phyloP scores from a whole-genome alignment of 1,140 invertebrate genomes.

The Rhysida immarginata region DNA sequence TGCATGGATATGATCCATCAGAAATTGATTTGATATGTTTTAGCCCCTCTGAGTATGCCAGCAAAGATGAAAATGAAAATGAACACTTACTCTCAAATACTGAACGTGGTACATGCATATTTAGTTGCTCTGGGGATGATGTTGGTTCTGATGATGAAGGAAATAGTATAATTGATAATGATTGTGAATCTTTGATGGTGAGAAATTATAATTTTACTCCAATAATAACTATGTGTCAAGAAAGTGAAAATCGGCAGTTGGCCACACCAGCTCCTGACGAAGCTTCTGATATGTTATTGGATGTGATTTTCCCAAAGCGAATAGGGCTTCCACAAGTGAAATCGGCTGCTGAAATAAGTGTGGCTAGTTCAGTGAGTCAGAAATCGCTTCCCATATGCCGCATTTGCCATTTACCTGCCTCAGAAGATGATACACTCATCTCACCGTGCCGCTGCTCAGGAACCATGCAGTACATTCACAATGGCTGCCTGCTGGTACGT shows the following conservation, averaged over 20 bases:
- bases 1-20: constrained; percentile 3
- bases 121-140: neutral
- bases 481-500: constrained; percentile 36
- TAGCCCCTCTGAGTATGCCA: constrained; percentile 5
- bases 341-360: constrained; percentile 15
- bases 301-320: neutral
- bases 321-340: constrained; percentile 2
- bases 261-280: neutral
- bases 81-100: constrained; percentile 10
- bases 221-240: constrained; percentile 2
- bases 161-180: constrained; percentile 7
- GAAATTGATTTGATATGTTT: constrained; percentile 1
- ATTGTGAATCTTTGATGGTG: constrained; percentile 7
- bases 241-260: neutral
- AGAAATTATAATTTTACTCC: constrained; percentile 12
- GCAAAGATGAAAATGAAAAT: constrained; percentile 2
- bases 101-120: constrained; percentile 8
- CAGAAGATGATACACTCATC: constrained; percentile 34
- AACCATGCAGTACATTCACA: constrained; percentile 38
- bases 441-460: constrained; percentile 39
- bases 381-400: constrained; percentile 32
- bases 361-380: constrained; percentile 17
- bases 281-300: neutral
- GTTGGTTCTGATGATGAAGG: neutral
- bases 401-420: constrained; percentile 36